These are phyloP conservation scores for Pachypeltis micranthus DNA, from an alignment of 1,140 invertebrate genomes.

Conservation along the genomic window DNA sequence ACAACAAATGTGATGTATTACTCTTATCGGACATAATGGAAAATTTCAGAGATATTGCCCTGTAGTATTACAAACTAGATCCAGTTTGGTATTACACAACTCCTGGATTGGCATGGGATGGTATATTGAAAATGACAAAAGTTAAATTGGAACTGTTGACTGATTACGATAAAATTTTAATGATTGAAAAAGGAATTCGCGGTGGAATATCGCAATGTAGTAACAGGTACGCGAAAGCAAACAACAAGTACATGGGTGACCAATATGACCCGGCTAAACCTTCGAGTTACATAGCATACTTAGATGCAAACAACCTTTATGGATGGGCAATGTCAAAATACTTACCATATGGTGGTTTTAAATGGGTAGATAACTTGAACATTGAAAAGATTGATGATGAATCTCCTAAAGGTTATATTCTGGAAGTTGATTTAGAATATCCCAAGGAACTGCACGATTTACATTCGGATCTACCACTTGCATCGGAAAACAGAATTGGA, in stretches of 20 bases:
- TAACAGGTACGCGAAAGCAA: constrained; percentile 35
- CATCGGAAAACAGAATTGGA: too few species aligned
- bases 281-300: constrained; percentile 35
- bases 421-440: too few species aligned
- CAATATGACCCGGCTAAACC: constrained; percentile 33
- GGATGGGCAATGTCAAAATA: constrained; percentile 38
- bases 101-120: constrained; percentile 35
- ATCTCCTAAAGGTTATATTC: too few species aligned
- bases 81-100: constrained; percentile 31
- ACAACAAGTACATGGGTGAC: constrained; percentile 36
- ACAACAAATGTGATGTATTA: constrained; percentile 37
- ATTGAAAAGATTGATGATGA: too few species aligned
- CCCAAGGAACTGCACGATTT: too few species aligned
- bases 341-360: constrained; percentile 29
- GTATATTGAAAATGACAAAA: constrained; percentile 33
- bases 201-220: constrained; percentile 31
- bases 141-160: constrained; percentile 38
- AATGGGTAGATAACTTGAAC: too few species aligned
- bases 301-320: constrained; percentile 44
- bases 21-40: constrained; percentile 36
- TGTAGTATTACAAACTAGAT: constrained; percentile 23
- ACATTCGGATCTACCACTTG: constrained; percentile 40
- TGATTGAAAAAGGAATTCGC: constrained; percentile 32
- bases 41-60: constrained; percentile 33
- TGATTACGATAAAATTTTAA: constrained; percentile 31